Base-by-base conservation (phyloP, 2,113 vertebrate genomes). In the Nestor notabilis region DNA sequence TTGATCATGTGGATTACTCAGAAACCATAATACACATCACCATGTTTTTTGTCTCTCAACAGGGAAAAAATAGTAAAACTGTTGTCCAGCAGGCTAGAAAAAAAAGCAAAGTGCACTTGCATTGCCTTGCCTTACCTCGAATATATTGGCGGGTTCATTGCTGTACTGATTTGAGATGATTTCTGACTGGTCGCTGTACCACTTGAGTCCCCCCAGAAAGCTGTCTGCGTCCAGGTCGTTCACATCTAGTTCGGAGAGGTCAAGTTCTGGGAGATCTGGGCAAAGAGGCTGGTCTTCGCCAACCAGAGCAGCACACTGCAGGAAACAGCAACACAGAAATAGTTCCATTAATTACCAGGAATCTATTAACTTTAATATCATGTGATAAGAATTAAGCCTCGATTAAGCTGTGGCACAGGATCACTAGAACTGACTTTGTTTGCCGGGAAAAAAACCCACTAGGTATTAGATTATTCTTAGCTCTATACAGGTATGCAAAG, bases 181-280 rank as follows among this genome's bases (percentile, higher is more conserved):
- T 98, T 99, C 99, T 77, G 99, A 99, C 99, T 99, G 99, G 99
- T 99, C 99, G 15, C 99, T 99, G 98, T 99, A 99, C 99, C 99
- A 99, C 98, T 99, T 99, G 98, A 99, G 99, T 97, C 99, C 99
- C 47, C 99, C 99, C 96, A 99, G 98, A 98, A 99, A 99, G 97
- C 99, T 99, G 98, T 99, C 99, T 4, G 99, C 99, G 28, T 99
- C 99, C 97, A 99, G 98, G 98, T 99, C 99, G 2, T 99, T 99
- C 97, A 99, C 99, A 95, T 99, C 99, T 93, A 99, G 98, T 98
- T 99, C 99, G n/a, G 99, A 99, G 91, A 99, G 99, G 98, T 99
- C 99, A 83, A 99, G 99, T 98, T 99, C 99, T 78, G 99, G 99
- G 96, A 99, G 99, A 98, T 99, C 99, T 75, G 99, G 99, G 97